A percentile compares a stretch with the other conserved stretches of the same genome.
phyloP scores from a whole-genome alignment of 2,888 invertebrate genomes.

The Cataglyphis altisquamis region DNA sequence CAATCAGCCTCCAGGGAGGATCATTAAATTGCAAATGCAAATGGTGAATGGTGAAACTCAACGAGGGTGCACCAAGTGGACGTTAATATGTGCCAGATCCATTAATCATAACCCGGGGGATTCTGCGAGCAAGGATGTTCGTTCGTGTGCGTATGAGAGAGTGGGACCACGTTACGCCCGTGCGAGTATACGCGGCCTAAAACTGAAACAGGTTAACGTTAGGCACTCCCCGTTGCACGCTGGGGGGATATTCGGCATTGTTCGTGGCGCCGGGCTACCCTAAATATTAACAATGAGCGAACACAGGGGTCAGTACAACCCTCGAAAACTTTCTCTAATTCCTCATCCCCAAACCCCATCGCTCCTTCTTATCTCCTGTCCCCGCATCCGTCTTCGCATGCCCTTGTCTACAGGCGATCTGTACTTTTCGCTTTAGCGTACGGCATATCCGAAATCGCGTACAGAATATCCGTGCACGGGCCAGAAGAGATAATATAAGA shows the following conservation, averaged over 20 bases:
- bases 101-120: conserved; percentile 85
- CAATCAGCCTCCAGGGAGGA: conserved; percentile 83
- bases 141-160: conserved; percentile 51
- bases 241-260: conserved; percentile 77
- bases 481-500: not conserved
- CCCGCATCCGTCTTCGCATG: conserved; percentile 32
- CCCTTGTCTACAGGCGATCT: not conserved
- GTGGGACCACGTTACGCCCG: conserved; percentile 5
- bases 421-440: conserved; percentile 16
- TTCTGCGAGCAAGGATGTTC: conserved; percentile 45
- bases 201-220: conserved; percentile 81
- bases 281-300: conserved; percentile 84
- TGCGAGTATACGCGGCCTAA: conserved; percentile 63
- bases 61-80: conserved; percentile 79
- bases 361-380: conserved; percentile 54
- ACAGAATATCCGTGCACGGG: conserved; percentile 59
- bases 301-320: conserved; percentile 82
- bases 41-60: conserved; percentile 74
- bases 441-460: not conserved
- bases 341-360: conserved; percentile 57
- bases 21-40: conserved; percentile 86
- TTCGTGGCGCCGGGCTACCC: conserved; percentile 81
- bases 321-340: conserved; percentile 69
- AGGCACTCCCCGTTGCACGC: conserved; percentile 73
- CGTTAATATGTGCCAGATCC: conserved; percentile 85